Percentiles rank a stretch among this genome's conserved stretches.
Evolutionary conservation across 2,888 invertebrate species (phyloP).

Genomic region (Osmoderma eremita): DNA sequence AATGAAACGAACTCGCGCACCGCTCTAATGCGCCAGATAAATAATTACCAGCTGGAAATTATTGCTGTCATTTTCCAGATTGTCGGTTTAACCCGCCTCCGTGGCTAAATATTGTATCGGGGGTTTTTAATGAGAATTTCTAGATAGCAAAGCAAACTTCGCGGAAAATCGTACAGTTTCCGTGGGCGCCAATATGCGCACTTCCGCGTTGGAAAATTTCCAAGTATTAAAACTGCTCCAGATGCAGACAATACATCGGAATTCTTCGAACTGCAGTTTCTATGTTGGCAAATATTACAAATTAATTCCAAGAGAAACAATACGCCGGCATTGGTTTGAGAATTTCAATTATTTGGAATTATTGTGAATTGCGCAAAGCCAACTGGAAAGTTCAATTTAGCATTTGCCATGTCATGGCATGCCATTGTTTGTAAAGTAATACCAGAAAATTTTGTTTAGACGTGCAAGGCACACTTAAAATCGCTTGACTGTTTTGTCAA

Average conservation of each 20-base stretch:
- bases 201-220: constrained; percentile 16
- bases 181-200: constrained; percentile 1
- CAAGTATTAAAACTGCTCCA: constrained; percentile 9
- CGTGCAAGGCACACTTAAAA: too few species aligned
- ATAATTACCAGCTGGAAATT: constrained; percentile 15
- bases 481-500: too few species aligned
- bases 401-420: too few species aligned
- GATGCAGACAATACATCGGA: constrained; percentile 14
- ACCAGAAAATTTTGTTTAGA: too few species aligned
- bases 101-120: constrained; percentile 5
- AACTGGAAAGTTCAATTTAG: too few species aligned
- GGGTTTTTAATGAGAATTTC: constrained; percentile 20
- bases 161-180: constrained; percentile 13
- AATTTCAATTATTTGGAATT: too few species aligned
- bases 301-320: neutral
- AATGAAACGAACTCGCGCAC: constrained; percentile 7
- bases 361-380: too few species aligned
- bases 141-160: constrained; percentile 20
- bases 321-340: too few species aligned
- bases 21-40: constrained; percentile 17
- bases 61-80: constrained; percentile 20
- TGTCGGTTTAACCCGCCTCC: constrained; percentile 1
- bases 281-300: neutral
- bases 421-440: too few species aligned
- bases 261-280: constrained; percentile 1